Base-by-base conservation (phyloP, 1,140 invertebrate genomes). In the Rhopalosiphum maidis region DNA sequence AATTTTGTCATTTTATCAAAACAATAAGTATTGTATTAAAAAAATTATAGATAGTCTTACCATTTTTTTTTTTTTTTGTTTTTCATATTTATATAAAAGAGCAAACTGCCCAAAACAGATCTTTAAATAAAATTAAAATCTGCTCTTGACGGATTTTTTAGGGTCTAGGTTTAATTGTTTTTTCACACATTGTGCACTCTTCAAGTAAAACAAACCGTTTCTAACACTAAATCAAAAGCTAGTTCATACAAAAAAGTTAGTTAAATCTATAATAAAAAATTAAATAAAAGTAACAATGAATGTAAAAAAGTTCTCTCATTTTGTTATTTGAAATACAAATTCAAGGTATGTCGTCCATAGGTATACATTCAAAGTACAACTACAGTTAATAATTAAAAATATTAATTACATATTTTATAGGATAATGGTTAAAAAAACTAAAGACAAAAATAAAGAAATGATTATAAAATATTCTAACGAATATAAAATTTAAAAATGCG, bases 131-230 rank as follows among this genome's bases (percentile, higher is more conserved):
- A 41, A 86, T 11, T 25, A 86, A 86, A 30, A 86, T 86, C 41
- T 86, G 83, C 41, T 86, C 4, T 11, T 86, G 83, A 86, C 83
- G 9, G 23, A 86, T 43, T 86, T 86, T 83, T 86, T 83, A 21
- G 83, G 37, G 8, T 43, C 9, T 23, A 23, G 8, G 25, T 43
- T 43, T 43, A 86, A 86, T 86, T 3, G 9, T 86, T 43, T 41
- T 86, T 86, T 82, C n/a, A 82, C 77, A 82, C 21, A 82, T 82
- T 35, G 77, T 82, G 18, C 77, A 82, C 77, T 37, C n/a, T 82
- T 82, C 7, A 82, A 82, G 21, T 37, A 37, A 82, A 82, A 82
- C 35, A 82, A 37, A 82, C 21, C 77, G 30, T 82, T n/a, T 82
- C n/a, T 37, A 82, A n/a, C 30, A 30, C 4, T 60, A 11, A 60